Percentiles rank a stretch among this genome's conserved stretches.
Evolutionary conservation across 2,888 invertebrate genomes (phyloP).

Genomic region (Myopa testacea): DNA sequence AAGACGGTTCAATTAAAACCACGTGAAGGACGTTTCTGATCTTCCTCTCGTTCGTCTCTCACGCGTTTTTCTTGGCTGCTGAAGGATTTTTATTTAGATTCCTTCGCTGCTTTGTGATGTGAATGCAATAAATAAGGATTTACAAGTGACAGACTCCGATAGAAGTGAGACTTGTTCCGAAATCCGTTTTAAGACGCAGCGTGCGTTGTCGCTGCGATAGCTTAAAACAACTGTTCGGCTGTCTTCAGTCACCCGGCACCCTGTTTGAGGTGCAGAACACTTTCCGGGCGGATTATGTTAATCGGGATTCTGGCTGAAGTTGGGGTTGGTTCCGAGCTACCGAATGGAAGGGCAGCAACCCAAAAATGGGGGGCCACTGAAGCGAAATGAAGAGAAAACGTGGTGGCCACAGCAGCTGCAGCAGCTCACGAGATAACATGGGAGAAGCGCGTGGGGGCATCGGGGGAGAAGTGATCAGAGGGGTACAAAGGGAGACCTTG

Average conservation of each 20-base stretch:
- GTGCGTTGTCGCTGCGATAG: no score
- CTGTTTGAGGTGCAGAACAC: neutral
- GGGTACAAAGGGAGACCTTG: neutral
- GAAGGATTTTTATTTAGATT: no score
- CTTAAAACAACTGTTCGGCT: no score
- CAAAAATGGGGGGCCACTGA: neutral
- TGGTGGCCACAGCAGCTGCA: neutral
- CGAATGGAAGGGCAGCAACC: neutral
- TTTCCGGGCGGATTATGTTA: slow-evolving; percentile 15
- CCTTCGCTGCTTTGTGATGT: no score
- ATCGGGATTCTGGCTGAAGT: neutral
- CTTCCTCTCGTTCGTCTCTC: no score
- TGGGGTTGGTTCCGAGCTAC: neutral
- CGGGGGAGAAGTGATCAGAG: neutral
- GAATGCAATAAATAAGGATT: no score
- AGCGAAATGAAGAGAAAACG: neutral
- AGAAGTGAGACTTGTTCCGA: no score
- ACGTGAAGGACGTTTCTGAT: no score
- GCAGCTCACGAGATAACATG: neutral
- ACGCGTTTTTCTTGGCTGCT: no score
- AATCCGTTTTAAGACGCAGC: no score
- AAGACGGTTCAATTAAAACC: neutral
- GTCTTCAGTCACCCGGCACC: no score
- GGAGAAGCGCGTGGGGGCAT: neutral
- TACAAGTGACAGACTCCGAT: no score